phyloP scores from a whole-genome alignment of 2,888 invertebrate genomes.

The Nezara viridula region DNA sequence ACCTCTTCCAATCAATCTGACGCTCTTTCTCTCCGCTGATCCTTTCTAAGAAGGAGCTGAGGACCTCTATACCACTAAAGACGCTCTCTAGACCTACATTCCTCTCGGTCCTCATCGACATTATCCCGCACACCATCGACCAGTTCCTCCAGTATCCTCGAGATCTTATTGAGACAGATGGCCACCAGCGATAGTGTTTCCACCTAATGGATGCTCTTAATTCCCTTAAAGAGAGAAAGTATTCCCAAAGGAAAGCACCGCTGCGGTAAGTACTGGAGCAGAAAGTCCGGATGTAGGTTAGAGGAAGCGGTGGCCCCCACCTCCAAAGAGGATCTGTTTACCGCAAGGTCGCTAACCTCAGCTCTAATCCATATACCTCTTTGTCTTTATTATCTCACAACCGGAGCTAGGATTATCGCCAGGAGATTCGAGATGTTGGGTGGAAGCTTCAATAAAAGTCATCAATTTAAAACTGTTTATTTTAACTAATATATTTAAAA shows the following conservation, averaged over 20 bases:
- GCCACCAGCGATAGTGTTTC: background rate
- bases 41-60: background rate
- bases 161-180: conserved; percentile 14
- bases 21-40: background rate
- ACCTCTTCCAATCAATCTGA: background rate
- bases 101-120: background rate
- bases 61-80: background rate
- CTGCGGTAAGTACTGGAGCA: background rate
- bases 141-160: background rate
- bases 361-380: background rate
- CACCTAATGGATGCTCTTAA: conserved; percentile 3
- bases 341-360: background rate
- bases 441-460: no score
- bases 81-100: conserved; percentile 5
- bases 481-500: no score
- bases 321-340: background rate
- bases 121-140: background rate
- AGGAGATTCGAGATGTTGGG: no score
- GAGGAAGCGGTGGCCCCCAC: background rate
- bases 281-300: conserved; percentile 22
- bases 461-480: no score
- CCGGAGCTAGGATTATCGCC: no score
- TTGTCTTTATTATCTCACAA: no score
- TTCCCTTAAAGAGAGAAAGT: conserved; percentile 25
- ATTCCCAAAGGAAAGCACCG: background rate